Evolutionary conservation across 2,113 vertebrate species (phyloP).

Genomic region (Gallinago paraguaiae): DNA sequence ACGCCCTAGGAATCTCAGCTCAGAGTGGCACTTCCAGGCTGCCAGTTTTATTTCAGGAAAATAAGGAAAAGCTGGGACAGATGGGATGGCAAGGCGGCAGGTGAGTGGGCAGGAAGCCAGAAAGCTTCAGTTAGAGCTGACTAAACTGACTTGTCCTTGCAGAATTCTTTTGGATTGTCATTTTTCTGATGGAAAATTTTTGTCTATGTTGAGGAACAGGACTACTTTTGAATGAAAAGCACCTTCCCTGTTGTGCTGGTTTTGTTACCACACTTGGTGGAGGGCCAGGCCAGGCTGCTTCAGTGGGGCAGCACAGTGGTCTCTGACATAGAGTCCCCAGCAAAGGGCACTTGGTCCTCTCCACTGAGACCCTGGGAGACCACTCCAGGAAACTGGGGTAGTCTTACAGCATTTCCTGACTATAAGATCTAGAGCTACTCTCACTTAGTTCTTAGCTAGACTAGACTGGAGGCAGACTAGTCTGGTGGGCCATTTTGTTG

Average conservation of each 20-base stretch:
- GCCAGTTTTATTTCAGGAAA: neutral
- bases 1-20: neutral
- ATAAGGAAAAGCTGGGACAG: neutral
- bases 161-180: neutral
- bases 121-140: neutral
- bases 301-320: accelerated
- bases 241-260: neutral
- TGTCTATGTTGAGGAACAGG: neutral
- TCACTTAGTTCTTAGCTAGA: neutral
- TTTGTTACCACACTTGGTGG: neutral
- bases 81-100: neutral
- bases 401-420: neutral
- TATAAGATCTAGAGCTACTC: neutral
- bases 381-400: neutral
- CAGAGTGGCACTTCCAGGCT: neutral
- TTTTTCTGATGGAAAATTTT: neutral
- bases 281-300: neutral
- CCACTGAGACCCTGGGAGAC: neutral
- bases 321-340: neutral
- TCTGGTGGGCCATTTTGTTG: neutral
- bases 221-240: neutral
- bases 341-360: neutral
- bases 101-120: neutral
- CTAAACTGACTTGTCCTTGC: neutral
- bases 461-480: neutral